These are phyloP conservation scores for Cotesia vestalis DNA, from an alignment of 1,140 invertebrate species.

Conservation along the genomic window DNA sequence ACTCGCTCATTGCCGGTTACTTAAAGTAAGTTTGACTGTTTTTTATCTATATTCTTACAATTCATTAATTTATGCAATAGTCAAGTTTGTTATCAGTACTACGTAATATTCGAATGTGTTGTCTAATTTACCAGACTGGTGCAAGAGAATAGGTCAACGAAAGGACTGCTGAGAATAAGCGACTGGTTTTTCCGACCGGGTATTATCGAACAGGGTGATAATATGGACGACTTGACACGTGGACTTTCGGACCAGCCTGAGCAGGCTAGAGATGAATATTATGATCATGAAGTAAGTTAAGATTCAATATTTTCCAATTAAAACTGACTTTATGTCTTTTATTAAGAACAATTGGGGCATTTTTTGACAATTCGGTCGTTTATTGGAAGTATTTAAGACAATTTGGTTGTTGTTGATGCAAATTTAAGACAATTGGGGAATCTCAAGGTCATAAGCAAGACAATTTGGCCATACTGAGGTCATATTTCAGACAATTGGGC, in stretches of 20 bases:
- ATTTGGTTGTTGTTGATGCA: no score
- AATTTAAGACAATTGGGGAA: no score
- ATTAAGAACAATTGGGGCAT: background rate
- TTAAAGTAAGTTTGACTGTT: constrained; percentile 70
- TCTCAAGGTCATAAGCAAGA: no score
- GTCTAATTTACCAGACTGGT: constrained; percentile 67
- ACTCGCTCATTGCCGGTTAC: constrained; percentile 81
- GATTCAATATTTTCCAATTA: background rate
- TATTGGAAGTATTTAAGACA: no score
- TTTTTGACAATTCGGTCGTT: no score
- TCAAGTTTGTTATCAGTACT: background rate
- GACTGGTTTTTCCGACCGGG: constrained; percentile 80
- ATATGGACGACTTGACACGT: constrained; percentile 77
- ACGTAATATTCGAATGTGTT: background rate
- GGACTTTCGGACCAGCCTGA: constrained; percentile 78
- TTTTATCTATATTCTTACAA: no score
- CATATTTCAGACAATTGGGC: no score
- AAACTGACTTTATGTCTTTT: background rate
- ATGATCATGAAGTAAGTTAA: constrained; percentile 72
- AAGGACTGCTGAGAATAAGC: constrained; percentile 70
- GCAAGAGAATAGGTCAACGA: constrained; percentile 67
- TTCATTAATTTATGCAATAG: background rate
- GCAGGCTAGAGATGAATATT: constrained; percentile 76
- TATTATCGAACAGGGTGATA: constrained; percentile 74
- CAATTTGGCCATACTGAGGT: no score